These are phyloP conservation scores for Oncorhynchus masou DNA, from an alignment of 2,113 vertebrate genomes.

Conservation along the genomic window DNA sequence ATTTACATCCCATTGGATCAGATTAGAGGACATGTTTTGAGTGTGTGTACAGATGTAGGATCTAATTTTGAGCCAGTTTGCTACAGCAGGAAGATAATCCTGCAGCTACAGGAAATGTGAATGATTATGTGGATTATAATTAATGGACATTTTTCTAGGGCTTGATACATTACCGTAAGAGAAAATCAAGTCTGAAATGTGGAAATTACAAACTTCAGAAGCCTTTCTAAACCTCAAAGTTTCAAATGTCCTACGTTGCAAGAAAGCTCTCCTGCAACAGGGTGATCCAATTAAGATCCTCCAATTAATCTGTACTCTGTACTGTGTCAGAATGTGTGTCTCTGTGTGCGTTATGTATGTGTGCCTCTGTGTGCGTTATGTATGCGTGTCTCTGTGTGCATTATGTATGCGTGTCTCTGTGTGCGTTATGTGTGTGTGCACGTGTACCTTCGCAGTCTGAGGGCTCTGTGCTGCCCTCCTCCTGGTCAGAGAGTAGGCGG, in stretches of 20 bases:
- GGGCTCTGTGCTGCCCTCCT: constrained; percentile 71
- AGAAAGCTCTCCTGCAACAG: no score
- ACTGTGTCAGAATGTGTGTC: constrained; percentile 3
- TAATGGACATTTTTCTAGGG: no score
- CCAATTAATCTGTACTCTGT: background rate
- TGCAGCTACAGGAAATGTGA: no score
- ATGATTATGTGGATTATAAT: no score
- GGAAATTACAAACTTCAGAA: no score
- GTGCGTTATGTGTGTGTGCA: background rate
- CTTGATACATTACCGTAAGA: no score
- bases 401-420: background rate
- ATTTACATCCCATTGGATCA: background rate
- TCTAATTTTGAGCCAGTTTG: no score
- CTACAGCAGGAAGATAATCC: no score
- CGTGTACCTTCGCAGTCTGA: constrained; percentile 77
- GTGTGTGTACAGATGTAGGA: background rate
- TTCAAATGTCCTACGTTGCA: no score
- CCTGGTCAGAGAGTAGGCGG: constrained; percentile 62
- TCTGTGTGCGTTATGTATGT: background rate
- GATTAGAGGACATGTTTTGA: background rate
- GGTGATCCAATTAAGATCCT: background rate
- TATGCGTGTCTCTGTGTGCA: background rate
- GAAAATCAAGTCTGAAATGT: no score
- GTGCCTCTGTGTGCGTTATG: background rate
- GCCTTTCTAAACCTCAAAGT: no score